phyloP scores from a whole-genome alignment of 2,888 invertebrate species.

The Hemaris fuciformis region DNA sequence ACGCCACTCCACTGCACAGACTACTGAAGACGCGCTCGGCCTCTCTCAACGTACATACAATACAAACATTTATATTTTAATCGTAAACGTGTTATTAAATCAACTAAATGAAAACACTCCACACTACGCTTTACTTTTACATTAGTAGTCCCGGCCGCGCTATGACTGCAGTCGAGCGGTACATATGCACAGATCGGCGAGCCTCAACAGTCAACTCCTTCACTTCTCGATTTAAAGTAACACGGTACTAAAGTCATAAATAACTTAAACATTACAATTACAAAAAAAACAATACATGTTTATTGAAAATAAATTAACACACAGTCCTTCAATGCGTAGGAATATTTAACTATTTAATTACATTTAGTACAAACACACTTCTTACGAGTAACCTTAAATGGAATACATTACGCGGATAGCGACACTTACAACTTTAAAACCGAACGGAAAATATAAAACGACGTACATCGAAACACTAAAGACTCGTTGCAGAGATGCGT shows the following conservation, averaged over 20 bases:
- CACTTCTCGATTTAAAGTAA: slow-evolving; percentile 54
- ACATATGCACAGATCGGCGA: slow-evolving; percentile 43
- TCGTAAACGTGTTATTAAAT: slow-evolving; percentile 46
- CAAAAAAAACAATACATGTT: slow-evolving; percentile 41
- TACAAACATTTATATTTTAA: slow-evolving; percentile 49
- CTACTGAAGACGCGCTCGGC: slow-evolving; percentile 20
- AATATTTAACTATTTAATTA: slow-evolving; percentile 68
- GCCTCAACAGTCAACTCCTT: slow-evolving; percentile 41
- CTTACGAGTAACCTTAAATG: slow-evolving; percentile 72
- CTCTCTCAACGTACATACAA: slow-evolving; percentile 50
- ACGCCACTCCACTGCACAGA: neutral
- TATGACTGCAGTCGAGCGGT: neutral
- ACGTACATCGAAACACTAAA: slow-evolving; percentile 58
- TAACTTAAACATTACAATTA: slow-evolving; percentile 71
- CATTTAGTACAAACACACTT: slow-evolving; percentile 66
- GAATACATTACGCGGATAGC: slow-evolving; percentile 74
- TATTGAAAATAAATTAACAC: slow-evolving; percentile 77
- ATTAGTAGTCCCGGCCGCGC: slow-evolving; percentile 28
- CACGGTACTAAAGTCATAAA: slow-evolving; percentile 67
- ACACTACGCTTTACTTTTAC: slow-evolving; percentile 55
- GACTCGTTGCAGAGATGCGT: slow-evolving; percentile 70
- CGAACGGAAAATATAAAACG: slow-evolving; percentile 51
- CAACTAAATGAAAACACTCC: slow-evolving; percentile 50
- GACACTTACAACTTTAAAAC: slow-evolving; percentile 61
- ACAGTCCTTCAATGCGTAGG: slow-evolving; percentile 75